A percentile compares a stretch with the other conserved stretches of the same genome.
Conservation (phyloP, 2,888 invertebrate genomes). For the Linnaemya tessellans region DNA sequence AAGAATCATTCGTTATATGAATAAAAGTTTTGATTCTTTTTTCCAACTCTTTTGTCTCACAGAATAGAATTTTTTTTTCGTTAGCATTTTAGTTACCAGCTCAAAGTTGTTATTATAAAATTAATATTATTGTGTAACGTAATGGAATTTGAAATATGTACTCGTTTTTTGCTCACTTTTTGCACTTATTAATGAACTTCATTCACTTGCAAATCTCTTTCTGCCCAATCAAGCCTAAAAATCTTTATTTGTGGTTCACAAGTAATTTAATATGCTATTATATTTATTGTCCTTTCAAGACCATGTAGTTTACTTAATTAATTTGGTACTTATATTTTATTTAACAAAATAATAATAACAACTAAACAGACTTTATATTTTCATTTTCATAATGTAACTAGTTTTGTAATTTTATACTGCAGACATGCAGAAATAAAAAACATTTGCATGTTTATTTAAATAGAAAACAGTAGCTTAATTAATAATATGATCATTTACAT, state of each 20-base stretch:
- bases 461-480: background rate
- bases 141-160: too few species aligned
- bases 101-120: too few species aligned
- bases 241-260: background rate
- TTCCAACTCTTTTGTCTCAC: too few species aligned
- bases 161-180: too few species aligned
- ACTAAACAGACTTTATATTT: background rate
- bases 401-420: background rate
- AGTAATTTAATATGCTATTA: background rate
- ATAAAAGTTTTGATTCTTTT: too few species aligned
- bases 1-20: too few species aligned
- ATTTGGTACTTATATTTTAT: too few species aligned
- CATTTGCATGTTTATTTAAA: background rate
- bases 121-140: too few species aligned
- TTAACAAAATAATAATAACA: background rate
- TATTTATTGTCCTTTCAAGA: background rate
- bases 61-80: too few species aligned
- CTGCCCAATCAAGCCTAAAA: background rate
- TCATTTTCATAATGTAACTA: background rate
- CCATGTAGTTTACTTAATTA: background rate
- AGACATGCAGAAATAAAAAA: background rate
- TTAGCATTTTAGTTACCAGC: too few species aligned
- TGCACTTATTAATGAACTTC: too few species aligned
- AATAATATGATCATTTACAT: background rate
- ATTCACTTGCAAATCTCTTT: too few species aligned